These are phyloP conservation scores for Seriola quinqueradiata DNA, from an alignment of 2,113 vertebrate species.

Conservation along the genomic window DNA sequence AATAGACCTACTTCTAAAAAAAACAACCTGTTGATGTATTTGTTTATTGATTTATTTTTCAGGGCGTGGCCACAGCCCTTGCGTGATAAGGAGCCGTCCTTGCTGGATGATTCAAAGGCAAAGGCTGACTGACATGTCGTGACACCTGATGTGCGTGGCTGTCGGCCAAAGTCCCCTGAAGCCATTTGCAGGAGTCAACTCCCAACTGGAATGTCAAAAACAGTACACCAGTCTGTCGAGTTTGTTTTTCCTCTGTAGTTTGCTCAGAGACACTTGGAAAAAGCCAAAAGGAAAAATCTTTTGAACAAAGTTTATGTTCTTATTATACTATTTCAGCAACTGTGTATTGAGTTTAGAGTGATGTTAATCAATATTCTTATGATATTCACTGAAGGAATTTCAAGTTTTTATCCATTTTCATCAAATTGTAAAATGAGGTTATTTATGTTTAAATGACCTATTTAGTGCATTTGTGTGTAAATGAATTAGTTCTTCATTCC, in stretches of 20 bases:
- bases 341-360: not conserved
- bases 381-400: not conserved
- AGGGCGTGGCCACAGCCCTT: conserved; percentile 30
- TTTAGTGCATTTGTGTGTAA: not conserved
- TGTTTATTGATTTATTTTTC: conserved; percentile 28
- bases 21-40: too few species aligned
- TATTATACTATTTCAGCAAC: not conserved
- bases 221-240: conserved; percentile 56
- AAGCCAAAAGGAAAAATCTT: not conserved
- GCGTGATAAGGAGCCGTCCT: conserved; percentile 57
- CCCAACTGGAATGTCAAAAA: conserved; percentile 71
- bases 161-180: conserved; percentile 70
- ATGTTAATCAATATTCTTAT: too few species aligned
- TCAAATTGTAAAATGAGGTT: not conserved
- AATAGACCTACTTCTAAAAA: too few species aligned
- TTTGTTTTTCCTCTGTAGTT: conserved; percentile 32
- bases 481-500: not conserved
- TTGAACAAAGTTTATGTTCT: not conserved
- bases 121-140: conserved; percentile 71
- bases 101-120: conserved; percentile 66
- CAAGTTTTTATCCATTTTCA: not conserved
- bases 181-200: conserved; percentile 65
- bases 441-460: not conserved
- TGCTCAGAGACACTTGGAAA: not conserved
- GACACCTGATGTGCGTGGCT: conserved; percentile 72